A percentile compares a stretch with the other conserved stretches of the same genome.
These are phyloP conservation scores for Corvus cornix DNA, from an alignment of 2,113 vertebrate genomes.

Conservation along the genomic window DNA sequence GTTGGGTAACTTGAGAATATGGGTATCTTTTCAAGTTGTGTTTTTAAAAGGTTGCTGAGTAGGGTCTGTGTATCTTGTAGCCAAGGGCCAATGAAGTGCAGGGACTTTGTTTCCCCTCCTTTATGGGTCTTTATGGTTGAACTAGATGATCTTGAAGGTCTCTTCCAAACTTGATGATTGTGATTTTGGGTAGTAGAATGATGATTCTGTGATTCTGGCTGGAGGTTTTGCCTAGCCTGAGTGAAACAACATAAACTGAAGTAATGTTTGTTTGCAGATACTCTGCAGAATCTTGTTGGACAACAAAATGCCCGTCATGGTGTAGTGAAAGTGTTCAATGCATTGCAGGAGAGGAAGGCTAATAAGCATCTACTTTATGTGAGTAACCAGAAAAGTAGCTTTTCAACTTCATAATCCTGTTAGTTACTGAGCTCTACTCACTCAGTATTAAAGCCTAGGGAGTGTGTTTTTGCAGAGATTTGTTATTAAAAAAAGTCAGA, in stretches of 20 bases:
- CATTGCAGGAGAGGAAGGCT: constrained; percentile 91
- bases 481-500: not conserved
- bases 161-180: not conserved
- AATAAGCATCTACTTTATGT: constrained; percentile 98
- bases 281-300: constrained; percentile 92
- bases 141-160: not conserved
- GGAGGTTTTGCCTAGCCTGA: not conserved
- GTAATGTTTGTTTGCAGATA: constrained; percentile 77
- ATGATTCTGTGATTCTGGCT: not conserved
- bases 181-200: not conserved
- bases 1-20: not conserved
- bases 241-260: not conserved
- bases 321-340: constrained; percentile 96
- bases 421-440: not conserved
- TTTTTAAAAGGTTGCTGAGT: not conserved
- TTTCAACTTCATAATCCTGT: not conserved
- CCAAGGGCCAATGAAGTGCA: not conserved
- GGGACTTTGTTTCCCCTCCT: not conserved
- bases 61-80: not conserved
- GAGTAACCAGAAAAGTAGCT: constrained; percentile 65
- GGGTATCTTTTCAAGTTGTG: not conserved
- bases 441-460: not conserved
- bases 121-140: not conserved
- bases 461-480: not conserved
- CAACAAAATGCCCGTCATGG: constrained; percentile 96